Percentiles rank a stretch among this genome's conserved stretches.
These are phyloP conservation scores for Prochilodus magdalenae DNA, from an alignment of 2,113 vertebrate species.

Conservation along the genomic window DNA sequence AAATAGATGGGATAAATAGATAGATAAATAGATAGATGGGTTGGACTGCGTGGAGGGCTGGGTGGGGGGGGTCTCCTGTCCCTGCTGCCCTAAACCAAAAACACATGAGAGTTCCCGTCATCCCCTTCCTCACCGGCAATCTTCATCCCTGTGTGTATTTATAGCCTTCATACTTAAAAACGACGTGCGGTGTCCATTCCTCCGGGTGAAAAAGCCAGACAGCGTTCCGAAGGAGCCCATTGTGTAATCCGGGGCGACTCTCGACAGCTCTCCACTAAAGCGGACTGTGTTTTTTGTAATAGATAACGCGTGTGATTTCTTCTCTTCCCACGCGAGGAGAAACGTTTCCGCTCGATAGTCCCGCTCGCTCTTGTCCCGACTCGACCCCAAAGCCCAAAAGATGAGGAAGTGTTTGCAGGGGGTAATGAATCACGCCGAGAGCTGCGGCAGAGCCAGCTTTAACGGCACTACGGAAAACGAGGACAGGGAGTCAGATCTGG, in stretches of 20 bases:
- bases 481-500: background rate
- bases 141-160: background rate
- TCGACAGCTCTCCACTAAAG: conserved; percentile 22
- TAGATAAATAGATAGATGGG: no score
- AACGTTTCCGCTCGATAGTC: no score
- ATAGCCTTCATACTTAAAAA: background rate
- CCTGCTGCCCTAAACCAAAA: background rate
- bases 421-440: conserved; percentile 41
- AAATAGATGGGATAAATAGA: no score
- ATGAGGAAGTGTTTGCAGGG: conserved; percentile 32
- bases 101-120: background rate
- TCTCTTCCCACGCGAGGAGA: conserved; percentile 12
- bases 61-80: background rate
- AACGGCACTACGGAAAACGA: conserved; percentile 9
- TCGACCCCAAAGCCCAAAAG: conserved; percentile 31
- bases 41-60: background rate
- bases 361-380: conserved; percentile 14
- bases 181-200: background rate
- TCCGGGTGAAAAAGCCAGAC: background rate
- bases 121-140: background rate
- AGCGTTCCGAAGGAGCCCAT: background rate
- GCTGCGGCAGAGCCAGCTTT: conserved; percentile 27
- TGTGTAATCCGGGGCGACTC: conserved; percentile 11
- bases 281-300: conserved; percentile 21
- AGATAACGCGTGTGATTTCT: conserved; percentile 12